phyloP scores from a whole-genome alignment of 2,113 vertebrate genomes.

The Heterotilapia buettikoferi region DNA sequence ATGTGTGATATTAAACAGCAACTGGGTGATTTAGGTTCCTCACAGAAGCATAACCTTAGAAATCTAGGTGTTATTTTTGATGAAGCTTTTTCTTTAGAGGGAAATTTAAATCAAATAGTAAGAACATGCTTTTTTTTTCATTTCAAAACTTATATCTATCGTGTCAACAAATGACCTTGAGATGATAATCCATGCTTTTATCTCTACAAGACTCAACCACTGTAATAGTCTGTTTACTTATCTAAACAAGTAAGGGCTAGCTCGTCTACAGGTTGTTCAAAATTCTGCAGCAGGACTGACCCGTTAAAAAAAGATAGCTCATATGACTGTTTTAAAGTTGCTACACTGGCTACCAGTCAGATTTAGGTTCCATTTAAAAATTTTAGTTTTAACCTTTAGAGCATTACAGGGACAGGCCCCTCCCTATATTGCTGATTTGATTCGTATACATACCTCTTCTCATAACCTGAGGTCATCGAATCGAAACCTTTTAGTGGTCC shows the following conservation, averaged over 20 bases:
- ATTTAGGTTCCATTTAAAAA: background rate
- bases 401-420: background rate
- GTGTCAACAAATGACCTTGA: background rate
- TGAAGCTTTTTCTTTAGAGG: background rate
- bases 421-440: background rate
- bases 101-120: background rate
- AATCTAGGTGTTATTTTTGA: background rate
- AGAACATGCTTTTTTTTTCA: background rate
- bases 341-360: background rate
- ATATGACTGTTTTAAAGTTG: background rate
- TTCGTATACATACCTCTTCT: background rate
- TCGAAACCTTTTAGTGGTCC: background rate
- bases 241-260: background rate
- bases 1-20: background rate
- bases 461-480: background rate
- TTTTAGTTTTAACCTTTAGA: background rate
- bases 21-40: background rate
- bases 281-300: background rate
- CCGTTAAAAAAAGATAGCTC: background rate
- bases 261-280: background rate
- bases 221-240: background rate
- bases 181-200: background rate
- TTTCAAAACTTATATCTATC: background rate
- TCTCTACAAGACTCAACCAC: background rate
- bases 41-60: background rate